phyloP scores from a whole-genome alignment of 2,797 vertebrate species.

The Thunnus albacares region DNA sequence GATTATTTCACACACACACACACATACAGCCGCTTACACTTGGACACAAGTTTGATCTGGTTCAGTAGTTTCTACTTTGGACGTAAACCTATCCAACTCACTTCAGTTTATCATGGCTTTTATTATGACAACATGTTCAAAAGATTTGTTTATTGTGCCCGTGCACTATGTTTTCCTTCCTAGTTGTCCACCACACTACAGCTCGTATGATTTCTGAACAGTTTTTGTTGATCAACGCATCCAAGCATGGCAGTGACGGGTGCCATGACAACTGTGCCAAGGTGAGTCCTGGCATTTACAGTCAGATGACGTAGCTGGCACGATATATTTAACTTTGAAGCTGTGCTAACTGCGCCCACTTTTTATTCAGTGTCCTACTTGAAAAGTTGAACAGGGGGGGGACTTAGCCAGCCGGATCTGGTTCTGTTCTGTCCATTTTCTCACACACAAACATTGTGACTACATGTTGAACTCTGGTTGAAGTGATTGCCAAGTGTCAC shows the following conservation, averaged over 20 bases:
- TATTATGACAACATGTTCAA: slow-evolving; percentile 36
- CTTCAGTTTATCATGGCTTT: slow-evolving; percentile 14
- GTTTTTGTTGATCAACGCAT: not conserved
- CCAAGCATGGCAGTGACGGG: not conserved
- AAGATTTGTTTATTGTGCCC: slow-evolving; percentile 26
- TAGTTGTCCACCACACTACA: not conserved
- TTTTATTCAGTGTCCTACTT: slow-evolving; percentile 13
- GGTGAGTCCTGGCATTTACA: slow-evolving; percentile 4
- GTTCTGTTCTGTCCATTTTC: not conserved
- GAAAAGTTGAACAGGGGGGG: not conserved
- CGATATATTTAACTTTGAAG: not conserved
- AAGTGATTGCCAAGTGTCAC: slow-evolving; percentile 42
- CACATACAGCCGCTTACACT: slow-evolving; percentile 43
- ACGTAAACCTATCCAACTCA: slow-evolving; percentile 10
- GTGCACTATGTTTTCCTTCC: not conserved
- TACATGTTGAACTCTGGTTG: slow-evolving; percentile 2
- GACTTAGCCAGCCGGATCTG: not conserved
- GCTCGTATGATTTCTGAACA: not conserved
- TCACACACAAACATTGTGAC: not conserved
- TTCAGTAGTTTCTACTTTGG: slow-evolving; percentile 23
- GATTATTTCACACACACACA: slow-evolving; percentile 53
- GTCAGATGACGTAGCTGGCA: not conserved
- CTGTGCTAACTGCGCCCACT: not conserved
- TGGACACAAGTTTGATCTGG: slow-evolving; percentile 28
- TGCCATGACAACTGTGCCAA: slow-evolving; percentile 6